These are phyloP conservation scores for Cataglyphis albicans DNA, from an alignment of 2,888 invertebrate species.

Conservation along the genomic window DNA sequence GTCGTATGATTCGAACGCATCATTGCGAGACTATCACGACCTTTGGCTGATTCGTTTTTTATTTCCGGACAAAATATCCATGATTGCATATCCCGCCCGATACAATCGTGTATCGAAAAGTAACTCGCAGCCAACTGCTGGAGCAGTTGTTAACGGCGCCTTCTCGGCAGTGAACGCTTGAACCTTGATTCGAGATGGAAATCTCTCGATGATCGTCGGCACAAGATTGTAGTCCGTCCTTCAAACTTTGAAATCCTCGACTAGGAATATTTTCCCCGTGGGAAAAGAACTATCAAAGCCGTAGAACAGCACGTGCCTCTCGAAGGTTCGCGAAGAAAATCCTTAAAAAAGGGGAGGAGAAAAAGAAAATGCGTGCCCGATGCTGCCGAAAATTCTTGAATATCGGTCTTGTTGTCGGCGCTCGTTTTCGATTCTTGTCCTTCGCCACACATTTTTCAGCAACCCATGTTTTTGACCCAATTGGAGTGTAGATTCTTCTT, in stretches of 20 bases:
- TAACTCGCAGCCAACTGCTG: slow-evolving; percentile 64
- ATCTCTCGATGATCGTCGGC: slow-evolving; percentile 57
- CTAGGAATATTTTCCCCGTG: slow-evolving; percentile 57
- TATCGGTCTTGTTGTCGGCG: slow-evolving; percentile 57
- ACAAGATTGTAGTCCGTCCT: slow-evolving; percentile 54
- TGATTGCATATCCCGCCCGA: slow-evolving; percentile 42
- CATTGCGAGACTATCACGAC: slow-evolving; percentile 67
- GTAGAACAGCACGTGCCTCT: slow-evolving; percentile 66
- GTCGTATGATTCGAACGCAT: slow-evolving; percentile 68
- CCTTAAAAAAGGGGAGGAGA: slow-evolving; percentile 68
- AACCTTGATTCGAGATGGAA: slow-evolving; percentile 60
- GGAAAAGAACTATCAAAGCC: slow-evolving; percentile 57
- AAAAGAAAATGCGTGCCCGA: slow-evolving; percentile 65
- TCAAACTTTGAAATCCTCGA: slow-evolving; percentile 54
- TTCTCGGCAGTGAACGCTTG: slow-evolving; percentile 74
- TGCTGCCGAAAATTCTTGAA: slow-evolving; percentile 61
- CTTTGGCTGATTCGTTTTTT: slow-evolving; percentile 61
- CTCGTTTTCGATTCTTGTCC: slow-evolving; percentile 42
- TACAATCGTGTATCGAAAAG: slow-evolving; percentile 58
- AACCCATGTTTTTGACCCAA: slow-evolving; percentile 38
- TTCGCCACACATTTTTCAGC: slow-evolving; percentile 38
- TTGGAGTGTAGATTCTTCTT: slow-evolving; percentile 51
- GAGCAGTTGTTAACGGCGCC: slow-evolving; percentile 65
- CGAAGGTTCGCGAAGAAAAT: slow-evolving; percentile 63
- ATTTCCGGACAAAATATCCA: slow-evolving; percentile 21